Base-by-base conservation (phyloP, 2,113 vertebrate species). In the Melanotaenia duboulayi region DNA sequence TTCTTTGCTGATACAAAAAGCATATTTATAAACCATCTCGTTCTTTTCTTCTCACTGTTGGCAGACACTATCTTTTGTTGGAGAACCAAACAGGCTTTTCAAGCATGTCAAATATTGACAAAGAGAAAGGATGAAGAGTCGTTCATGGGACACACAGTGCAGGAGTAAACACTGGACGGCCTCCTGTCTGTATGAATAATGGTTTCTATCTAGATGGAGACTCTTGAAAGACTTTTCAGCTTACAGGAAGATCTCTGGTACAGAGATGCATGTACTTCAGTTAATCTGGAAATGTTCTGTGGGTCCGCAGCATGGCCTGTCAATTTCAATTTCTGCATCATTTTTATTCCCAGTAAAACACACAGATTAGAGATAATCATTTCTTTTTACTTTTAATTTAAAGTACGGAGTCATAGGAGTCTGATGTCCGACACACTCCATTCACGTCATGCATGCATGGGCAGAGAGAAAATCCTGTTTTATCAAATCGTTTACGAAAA, bases 61-160 rank as follows among this genome's bases (percentile, higher is more conserved):
- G 44, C 67, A 61, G 16, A 23, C 78, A 61, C 68, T 71, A 11
- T 52, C 46, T 67, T 67, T 71, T 71, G 60, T 57, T 46, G 63
- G 63, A 80, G 62, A 60, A 80, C 24, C 64, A 76, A 81, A 81
- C 59, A 62, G 61, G 44, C 44, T 65, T 73, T 71, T 81, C 39
- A 73, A 79, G 65, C 58, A 35, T 65, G 59, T 81, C 71, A 71
- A 78, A 84, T 60, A 76, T 78, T 74, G 78, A 82, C 72, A 77
- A 61, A 84, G 74, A 57, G 32, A 56, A 46, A 56, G 44, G 65
- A 59, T 50, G 22, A 19, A 65, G 54, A 73, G 50, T 59, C 69
- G 23, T 48, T 73, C 51, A 2, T 66, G 46, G 56, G 75, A 66
- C 71, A 74, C 51, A 16, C 63, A 52, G 55, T 22, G 63, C 40